These are phyloP conservation scores for Lycodopsis pacificus DNA, from an alignment of 2,797 vertebrate genomes.

Conservation along the genomic window DNA sequence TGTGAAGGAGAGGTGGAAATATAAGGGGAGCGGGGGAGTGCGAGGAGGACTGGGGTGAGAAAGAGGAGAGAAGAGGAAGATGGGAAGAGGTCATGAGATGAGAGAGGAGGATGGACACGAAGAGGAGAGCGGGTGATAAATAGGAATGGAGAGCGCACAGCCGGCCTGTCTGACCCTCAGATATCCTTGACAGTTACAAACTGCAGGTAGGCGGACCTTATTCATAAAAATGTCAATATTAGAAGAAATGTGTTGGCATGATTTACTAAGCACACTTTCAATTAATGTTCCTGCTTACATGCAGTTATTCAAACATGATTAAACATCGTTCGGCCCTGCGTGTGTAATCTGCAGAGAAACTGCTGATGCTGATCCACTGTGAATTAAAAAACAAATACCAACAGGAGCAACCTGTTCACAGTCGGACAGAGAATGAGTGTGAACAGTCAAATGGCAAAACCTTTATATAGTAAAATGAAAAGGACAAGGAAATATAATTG, in stretches of 20 bases:
- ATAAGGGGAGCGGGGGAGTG: background rate
- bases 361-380: constrained; percentile 25
- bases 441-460: background rate
- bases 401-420: background rate
- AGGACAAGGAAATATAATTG: background rate
- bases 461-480: background rate
- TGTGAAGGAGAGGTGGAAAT: constrained; percentile 38
- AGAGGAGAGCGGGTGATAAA: constrained; percentile 37
- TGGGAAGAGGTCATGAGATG: constrained; percentile 44
- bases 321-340: constrained; percentile 2
- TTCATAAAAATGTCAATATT: constrained; percentile 51
- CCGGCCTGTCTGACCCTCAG: constrained; percentile 50
- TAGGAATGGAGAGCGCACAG: constrained; percentile 18
- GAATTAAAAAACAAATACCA: background rate
- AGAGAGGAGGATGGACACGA: constrained; percentile 37
- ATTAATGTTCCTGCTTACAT: constrained; percentile 45
- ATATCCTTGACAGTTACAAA: constrained; percentile 52
- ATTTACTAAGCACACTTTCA: constrained; percentile 46
- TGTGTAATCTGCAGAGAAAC: constrained; percentile 27
- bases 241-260: constrained; percentile 33
- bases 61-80: constrained; percentile 34
- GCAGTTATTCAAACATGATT: constrained; percentile 35
- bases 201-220: constrained; percentile 16
- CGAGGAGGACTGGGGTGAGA: constrained; percentile 15
- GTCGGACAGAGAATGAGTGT: background rate